Conservation (phyloP, 2,888 invertebrate genomes). For the Aelia acuminata region DNA sequence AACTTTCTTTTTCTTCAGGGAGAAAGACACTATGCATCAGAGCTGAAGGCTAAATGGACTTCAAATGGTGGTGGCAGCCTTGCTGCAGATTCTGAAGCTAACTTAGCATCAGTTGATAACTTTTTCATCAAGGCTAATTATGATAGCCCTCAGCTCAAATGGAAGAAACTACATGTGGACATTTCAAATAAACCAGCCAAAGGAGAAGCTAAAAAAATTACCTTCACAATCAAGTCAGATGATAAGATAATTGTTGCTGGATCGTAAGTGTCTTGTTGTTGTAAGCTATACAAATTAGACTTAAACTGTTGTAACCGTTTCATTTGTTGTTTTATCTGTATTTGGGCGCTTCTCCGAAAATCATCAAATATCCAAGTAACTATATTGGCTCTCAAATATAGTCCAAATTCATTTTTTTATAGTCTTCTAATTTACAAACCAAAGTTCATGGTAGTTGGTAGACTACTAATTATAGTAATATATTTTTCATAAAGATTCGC, state of each 20-base stretch:
- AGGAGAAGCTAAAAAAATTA: conserved; percentile 74
- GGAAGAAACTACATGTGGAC: conserved; percentile 77
- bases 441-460: no score
- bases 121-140: conserved; percentile 75
- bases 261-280: conserved; percentile 71
- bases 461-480: no score
- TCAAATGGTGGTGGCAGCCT: conserved; percentile 68
- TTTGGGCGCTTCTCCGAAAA: no score
- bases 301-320: no score
- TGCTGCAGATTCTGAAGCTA: conserved; percentile 71
- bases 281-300: background rate
- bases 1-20: conserved; percentile 61
- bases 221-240: conserved; percentile 76
- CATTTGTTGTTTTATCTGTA: background rate
- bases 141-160: conserved; percentile 76
- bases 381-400: no score
- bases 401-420: no score
- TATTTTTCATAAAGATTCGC: no score
- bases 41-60: conserved; percentile 66
- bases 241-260: conserved; percentile 80
- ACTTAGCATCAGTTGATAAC: conserved; percentile 76
- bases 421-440: no score
- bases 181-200: conserved; percentile 76
- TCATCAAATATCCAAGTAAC: no score
- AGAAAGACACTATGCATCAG: conserved; percentile 62